phyloP scores from a whole-genome alignment of 2,888 invertebrate species.

The Tolmerus cingulatus region DNA sequence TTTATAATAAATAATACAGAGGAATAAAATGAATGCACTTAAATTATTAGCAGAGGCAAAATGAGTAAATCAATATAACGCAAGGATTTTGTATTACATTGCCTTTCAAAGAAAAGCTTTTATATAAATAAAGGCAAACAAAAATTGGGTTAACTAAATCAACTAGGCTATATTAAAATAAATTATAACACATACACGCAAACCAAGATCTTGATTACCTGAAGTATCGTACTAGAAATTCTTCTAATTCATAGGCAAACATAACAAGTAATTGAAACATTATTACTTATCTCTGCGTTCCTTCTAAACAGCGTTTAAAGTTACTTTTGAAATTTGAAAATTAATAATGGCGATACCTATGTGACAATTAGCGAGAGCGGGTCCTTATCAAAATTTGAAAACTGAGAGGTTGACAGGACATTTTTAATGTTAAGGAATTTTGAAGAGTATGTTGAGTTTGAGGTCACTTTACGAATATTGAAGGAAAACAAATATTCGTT shows the following conservation, averaged over 20 bases:
- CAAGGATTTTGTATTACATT: neutral
- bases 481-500: too few species aligned
- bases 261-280: neutral
- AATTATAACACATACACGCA: neutral
- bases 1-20: neutral
- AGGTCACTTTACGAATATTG: too few species aligned
- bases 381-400: too few species aligned
- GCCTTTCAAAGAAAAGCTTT: neutral
- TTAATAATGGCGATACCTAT: too few species aligned
- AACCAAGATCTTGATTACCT: neutral
- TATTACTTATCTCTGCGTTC: neutral
- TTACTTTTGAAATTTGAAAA: neutral
- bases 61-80: neutral
- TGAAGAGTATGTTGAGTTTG: too few species aligned
- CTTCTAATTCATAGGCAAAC: neutral
- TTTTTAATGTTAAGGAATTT: too few species aligned
- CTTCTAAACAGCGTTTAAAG: too few species aligned
- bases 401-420: too few species aligned
- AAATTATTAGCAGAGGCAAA: neutral
- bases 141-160: neutral
- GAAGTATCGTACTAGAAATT: neutral
- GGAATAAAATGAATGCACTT: neutral
- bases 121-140: neutral
- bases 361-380: too few species aligned
- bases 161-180: neutral